A percentile compares a stretch with the other conserved stretches of the same genome.
Evolutionary conservation across 2,797 vertebrate species (phyloP).

Genomic region (Argentina silus): DNA sequence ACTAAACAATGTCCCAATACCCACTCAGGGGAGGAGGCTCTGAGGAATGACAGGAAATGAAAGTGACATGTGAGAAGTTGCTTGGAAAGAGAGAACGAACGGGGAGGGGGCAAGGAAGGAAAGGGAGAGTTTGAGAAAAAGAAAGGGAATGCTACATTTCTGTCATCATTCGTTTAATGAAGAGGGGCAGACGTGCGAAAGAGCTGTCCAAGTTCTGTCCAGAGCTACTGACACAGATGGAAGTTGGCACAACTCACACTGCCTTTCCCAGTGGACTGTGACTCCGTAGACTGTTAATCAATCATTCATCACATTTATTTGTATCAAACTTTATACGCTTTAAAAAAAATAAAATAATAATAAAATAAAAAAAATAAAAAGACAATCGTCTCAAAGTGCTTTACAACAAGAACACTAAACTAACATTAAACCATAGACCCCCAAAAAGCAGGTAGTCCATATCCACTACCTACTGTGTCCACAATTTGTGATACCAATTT

Average conservation of each 20-base stretch:
- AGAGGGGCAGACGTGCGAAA: neutral
- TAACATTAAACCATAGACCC: too few relatives aligned
- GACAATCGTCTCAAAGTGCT: too few relatives aligned
- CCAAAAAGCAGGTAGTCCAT: too few relatives aligned
- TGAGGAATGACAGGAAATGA: constrained; percentile 47
- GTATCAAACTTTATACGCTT: too few relatives aligned
- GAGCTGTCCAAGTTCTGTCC: constrained; percentile 8
- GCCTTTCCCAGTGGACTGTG: too few relatives aligned
- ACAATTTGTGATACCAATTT: too few relatives aligned
- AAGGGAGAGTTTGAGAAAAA: neutral
- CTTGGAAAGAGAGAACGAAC: constrained; percentile 22
- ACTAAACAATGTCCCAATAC: constrained; percentile 53
- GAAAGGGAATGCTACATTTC: constrained; percentile 26
- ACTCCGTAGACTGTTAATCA: too few relatives aligned
- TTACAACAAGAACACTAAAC: too few relatives aligned
- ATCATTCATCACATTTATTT: too few relatives aligned
- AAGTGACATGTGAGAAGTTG: constrained; percentile 56
- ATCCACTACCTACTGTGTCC: too few relatives aligned
- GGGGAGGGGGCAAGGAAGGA: constrained; percentile 1
- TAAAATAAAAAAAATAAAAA: too few relatives aligned
- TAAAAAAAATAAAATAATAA: too few relatives aligned
- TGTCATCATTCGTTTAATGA: constrained; percentile 13
- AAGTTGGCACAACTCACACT: constrained; percentile 1
- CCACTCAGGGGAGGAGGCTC: constrained; percentile 23
- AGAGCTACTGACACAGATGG: constrained; percentile 29